These are phyloP conservation scores for Cephus rjabovi DNA, from an alignment of 2,888 invertebrate genomes.

Conservation along the genomic window DNA sequence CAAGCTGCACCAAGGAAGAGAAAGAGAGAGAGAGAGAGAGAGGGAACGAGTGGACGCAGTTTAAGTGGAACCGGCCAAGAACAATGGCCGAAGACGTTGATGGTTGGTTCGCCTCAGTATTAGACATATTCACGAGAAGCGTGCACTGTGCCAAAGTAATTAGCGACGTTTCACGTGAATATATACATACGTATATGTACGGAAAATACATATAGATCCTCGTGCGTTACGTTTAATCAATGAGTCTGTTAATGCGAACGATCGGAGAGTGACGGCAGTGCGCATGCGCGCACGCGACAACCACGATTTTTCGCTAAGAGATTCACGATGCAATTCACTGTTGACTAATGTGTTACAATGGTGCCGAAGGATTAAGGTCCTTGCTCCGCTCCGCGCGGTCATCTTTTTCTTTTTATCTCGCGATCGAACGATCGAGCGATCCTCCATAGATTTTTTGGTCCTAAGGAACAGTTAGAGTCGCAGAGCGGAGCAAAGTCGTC, in stretches of 20 bases:
- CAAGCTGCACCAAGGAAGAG: not conserved
- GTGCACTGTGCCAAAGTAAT: slow-evolving; percentile 10
- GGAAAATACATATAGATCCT: not conserved
- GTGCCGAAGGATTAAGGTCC: not conserved
- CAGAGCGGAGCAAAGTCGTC: not conserved
- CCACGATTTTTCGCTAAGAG: not conserved
- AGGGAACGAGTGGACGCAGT: not conserved
- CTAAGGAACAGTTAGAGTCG: not conserved
- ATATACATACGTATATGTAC: not conserved
- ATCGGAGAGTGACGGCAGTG: not conserved
- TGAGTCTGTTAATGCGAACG: not conserved
- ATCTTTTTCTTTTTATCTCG: not conserved
- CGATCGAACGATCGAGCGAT: not conserved
- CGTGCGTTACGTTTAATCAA: not conserved
- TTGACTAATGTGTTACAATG: slow-evolving; percentile 45
- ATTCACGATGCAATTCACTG: slow-evolving; percentile 23
- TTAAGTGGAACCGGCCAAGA: not conserved
- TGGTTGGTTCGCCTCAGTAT: slow-evolving; percentile 8
- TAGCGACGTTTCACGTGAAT: not conserved
- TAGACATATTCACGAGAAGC: slow-evolving; percentile 2
- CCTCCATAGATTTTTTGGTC: not conserved
- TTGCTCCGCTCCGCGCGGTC: not conserved
- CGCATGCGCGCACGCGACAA: too few relatives aligned
- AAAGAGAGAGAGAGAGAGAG: not conserved
- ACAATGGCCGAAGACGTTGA: not conserved